These are phyloP conservation scores for Oegoconia quadripuncta DNA, from an alignment of 2,888 invertebrate species.

Conservation along the genomic window DNA sequence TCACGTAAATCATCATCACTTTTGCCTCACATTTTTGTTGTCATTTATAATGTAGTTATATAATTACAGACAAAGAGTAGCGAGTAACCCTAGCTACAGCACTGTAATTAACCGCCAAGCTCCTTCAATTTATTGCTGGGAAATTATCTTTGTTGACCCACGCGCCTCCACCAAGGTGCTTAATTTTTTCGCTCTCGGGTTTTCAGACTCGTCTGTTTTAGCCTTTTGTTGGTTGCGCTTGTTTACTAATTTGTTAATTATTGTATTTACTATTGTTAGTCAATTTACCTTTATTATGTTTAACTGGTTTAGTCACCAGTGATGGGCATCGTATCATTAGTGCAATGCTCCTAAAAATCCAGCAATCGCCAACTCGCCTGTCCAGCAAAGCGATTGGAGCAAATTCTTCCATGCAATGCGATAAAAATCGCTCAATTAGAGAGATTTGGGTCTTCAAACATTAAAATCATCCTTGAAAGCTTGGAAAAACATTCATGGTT, in stretches of 20 bases:
- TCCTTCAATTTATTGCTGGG: conserved; percentile 58
- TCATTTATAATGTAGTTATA: background rate
- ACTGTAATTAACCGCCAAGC: conserved; percentile 51
- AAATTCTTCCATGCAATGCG: too few relatives aligned
- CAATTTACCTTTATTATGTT: too few relatives aligned
- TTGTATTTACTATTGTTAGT: conserved; percentile 1
- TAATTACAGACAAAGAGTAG: background rate
- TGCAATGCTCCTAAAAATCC: too few relatives aligned
- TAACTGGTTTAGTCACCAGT: too few relatives aligned
- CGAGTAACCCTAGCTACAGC: conserved; percentile 4
- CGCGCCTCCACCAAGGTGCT: conserved; percentile 46
- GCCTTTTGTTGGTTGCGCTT: conserved; percentile 23
- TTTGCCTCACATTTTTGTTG: background rate
- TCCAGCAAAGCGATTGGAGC: too few relatives aligned
- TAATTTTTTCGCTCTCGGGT: conserved; percentile 50
- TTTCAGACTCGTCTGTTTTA: conserved; percentile 31
- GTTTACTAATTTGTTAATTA: conserved; percentile 37
- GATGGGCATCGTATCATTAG: too few relatives aligned
- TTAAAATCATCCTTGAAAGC: too few relatives aligned
- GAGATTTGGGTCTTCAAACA: too few relatives aligned
- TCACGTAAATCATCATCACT: too few relatives aligned
- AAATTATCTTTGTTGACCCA: conserved; percentile 71
- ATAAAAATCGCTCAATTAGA: too few relatives aligned
- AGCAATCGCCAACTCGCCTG: too few relatives aligned
- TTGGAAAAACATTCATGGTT: too few relatives aligned